Conservation (phyloP, 2,888 invertebrate species). For the Heliconius sara region DNA sequence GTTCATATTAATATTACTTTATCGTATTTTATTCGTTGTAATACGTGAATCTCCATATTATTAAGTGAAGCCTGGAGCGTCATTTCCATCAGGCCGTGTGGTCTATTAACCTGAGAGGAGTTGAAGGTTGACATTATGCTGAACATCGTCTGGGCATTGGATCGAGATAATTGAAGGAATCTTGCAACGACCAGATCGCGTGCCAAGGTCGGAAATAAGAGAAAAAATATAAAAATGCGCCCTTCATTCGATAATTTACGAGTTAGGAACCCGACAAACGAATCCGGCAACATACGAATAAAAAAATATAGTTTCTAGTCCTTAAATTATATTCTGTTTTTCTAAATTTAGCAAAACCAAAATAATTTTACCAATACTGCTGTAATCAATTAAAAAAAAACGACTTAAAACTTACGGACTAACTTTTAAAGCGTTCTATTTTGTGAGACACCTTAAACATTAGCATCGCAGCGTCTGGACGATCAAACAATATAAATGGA, state of each 20-base stretch:
- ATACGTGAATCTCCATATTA: constrained; percentile 40
- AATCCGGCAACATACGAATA: not conserved
- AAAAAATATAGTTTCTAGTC: not conserved
- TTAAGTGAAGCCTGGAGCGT: constrained; percentile 38
- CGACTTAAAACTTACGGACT: not conserved
- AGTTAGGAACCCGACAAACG: constrained; percentile 47
- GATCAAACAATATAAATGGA: constrained; percentile 66
- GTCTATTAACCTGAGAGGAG: constrained; percentile 34
- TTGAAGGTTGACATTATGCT: constrained; percentile 47
- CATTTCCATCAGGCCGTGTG: constrained; percentile 33
- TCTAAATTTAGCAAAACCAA: too few species aligned
- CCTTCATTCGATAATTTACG: constrained; percentile 61
- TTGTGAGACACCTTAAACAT: constrained; percentile 37
- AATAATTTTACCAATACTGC: too few species aligned
- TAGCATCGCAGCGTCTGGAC: constrained; percentile 48
- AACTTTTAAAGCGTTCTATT: not conserved
- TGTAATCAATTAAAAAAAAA: too few species aligned
- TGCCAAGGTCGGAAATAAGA: constrained; percentile 64
- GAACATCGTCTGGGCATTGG: constrained; percentile 35
- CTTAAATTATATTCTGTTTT: not conserved
- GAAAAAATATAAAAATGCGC: constrained; percentile 54
- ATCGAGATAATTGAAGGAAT: constrained; percentile 56
- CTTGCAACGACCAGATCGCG: constrained; percentile 61
- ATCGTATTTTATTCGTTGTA: constrained; percentile 35
- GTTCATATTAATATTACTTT: constrained; percentile 34